phyloP scores from a whole-genome alignment of 2,797 vertebrate species.

The Megaceryle alcyon region DNA sequence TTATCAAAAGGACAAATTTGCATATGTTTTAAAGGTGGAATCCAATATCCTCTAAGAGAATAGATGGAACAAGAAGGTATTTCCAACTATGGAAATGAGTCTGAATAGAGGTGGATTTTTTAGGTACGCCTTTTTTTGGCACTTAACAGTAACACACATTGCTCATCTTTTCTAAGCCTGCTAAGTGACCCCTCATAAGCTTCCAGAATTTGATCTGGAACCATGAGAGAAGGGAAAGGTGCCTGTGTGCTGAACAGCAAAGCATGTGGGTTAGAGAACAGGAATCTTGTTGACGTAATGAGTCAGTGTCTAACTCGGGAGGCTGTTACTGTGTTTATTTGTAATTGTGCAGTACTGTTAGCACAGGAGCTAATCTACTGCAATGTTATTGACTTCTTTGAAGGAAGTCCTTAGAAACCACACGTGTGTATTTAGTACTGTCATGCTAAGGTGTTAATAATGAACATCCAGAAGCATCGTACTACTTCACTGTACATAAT shows the following conservation, averaged over 20 bases:
- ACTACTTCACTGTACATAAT: neutral
- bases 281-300: neutral
- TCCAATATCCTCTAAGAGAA: neutral
- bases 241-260: neutral
- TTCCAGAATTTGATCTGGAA: neutral
- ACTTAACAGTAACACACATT: accelerated
- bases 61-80: neutral
- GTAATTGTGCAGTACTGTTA: neutral
- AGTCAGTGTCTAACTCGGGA: neutral
- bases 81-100: neutral
- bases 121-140: neutral
- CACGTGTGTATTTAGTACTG: neutral
- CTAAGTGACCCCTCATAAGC: neutral
- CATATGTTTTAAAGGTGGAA: neutral
- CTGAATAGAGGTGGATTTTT: neutral
- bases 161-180: neutral
- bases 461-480: neutral
- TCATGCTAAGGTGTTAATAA: neutral
- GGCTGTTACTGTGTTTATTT: neutral
- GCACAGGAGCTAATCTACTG: neutral
- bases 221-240: neutral
- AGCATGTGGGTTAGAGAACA: neutral
- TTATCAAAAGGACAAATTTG: neutral
- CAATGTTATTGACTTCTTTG: neutral
- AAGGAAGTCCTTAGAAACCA: neutral